Base-by-base conservation (phyloP, 1,140 invertebrate species). In the Heterodera schachtii region DNA sequence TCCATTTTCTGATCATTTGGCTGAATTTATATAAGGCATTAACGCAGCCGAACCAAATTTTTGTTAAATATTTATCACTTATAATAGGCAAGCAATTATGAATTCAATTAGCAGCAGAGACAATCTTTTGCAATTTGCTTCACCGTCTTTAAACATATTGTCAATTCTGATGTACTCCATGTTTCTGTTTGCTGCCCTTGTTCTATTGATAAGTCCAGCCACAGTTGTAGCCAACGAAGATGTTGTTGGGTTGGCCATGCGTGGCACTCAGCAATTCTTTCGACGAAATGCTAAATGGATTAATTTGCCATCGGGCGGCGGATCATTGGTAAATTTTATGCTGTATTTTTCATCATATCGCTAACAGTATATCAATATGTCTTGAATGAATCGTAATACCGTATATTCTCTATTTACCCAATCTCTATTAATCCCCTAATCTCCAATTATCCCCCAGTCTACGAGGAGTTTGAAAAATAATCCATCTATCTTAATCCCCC, bases 231-330 rank as follows among this genome's bases (percentile, higher is more conserved):
- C 69, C 21, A 71, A 71, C 21, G 69, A 71, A 16, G 69, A 71
- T 11, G 69, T 13, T 4, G 21, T 41, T 3, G 31, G 41, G 19
- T 46, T 43, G 21, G 9, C 31, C 8, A 60, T 60, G 57, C 57
- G 57, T 16, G 69, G 69, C 69, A 71, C 69, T 3, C 69, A 71
- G 4, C 76, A 78, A 47, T 78, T 78, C 84, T 84, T 84, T 46
- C 49, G 84, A 46, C 57, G 83, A 9, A 85, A 85, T 47, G 84
- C 84, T 2, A 84, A 84, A 67, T 84, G 83, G 83, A 83, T 31
- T 3, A 84, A 85, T 70, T 47, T 84, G n/a, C 82, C 83, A 31
- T 82, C 83, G 31, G 83, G 81, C 3, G 81, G 81, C 43, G 64
- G 83, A 64, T 78, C 79, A 47, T 46, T 84, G 31, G 83, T 84